Evolutionary conservation across 2,113 vertebrate species (phyloP), one percentile per base, ranked within the genome.

Genomic region (Otus sunia): DNA sequence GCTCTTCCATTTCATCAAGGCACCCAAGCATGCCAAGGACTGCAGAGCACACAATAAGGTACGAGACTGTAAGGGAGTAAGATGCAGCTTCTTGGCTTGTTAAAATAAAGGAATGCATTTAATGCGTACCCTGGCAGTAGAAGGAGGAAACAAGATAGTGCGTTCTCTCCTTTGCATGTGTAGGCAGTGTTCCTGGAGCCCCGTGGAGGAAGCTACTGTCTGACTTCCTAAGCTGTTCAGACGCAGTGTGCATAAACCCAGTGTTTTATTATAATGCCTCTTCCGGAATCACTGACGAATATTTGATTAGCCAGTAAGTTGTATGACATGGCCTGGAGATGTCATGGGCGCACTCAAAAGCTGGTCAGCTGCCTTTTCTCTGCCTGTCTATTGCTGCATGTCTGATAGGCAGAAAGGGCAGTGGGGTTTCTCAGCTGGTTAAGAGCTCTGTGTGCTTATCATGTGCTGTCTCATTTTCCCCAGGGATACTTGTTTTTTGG

Each of bases 201-300:
- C 52, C 36, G 39, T 73, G 41, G 26, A 59, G 50, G 50, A 90
- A 90, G 59, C 34, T 94, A 53, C 22, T 91, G 25, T 47, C 64
- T 85, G 71, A 13, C 34, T 71, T 78, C 49, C 9, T 27, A 55
- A 67, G 43, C 6, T 87, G 45, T 36, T 56, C 11, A 43, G 56
- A 21, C 7, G 9, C 56, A 67, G 0, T 0, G 1, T 34, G n/a
- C 60, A 21, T 15, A 90, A 88, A 72, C 23, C 13, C 3, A 6
- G 18, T 62, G 12, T 90, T 82, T 73, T 69, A 36, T 36, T 93
- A 6, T 37, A 43, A 18, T 11, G 41, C 6, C 30, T 30, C 30
- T 91, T 86, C 67, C 17, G 41, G n/a, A 68, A 64, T 82, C 27
- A 56, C 18, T 47, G 21, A 71, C 18, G 53, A 76, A 43, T 85